Evolutionary conservation across 1,140 invertebrate species (phyloP).

Genomic region (Pseudomyrmex sp.): DNA sequence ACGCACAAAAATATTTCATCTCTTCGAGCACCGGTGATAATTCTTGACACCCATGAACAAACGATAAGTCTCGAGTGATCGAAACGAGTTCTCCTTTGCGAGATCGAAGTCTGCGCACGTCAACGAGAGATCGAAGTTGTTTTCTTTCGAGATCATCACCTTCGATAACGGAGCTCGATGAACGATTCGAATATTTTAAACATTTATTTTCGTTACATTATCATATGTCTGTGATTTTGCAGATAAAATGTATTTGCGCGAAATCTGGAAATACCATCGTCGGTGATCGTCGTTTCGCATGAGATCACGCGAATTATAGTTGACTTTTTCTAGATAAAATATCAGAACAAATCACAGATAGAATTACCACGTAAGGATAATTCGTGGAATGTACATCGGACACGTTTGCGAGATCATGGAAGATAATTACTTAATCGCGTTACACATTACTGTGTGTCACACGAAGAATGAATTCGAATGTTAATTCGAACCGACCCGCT

Average conservation of each 20-base stretch:
- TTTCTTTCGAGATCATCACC: background rate
- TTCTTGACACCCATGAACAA: background rate
- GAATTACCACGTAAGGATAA: slow-evolving; percentile 19
- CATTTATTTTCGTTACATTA: no score
- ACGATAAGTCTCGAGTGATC: background rate
- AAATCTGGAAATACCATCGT: background rate
- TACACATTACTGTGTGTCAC: background rate
- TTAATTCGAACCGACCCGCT: slow-evolving; percentile 10
- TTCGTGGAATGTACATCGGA: slow-evolving; percentile 15
- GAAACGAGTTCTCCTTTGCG: background rate
- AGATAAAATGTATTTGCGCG: background rate
- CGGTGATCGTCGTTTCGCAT: no score
- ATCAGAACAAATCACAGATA: background rate
- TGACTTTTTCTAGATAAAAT: background rate
- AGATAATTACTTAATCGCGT: slow-evolving; percentile 8
- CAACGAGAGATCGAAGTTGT: background rate
- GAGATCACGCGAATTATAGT: background rate
- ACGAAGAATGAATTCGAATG: background rate
- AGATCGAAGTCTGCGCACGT: slow-evolving; percentile 9
- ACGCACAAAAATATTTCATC: background rate
- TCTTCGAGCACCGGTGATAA: background rate
- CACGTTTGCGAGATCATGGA: no score
- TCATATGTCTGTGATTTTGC: no score
- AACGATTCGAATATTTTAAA: no score
- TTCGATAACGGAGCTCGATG: background rate